Evolutionary conservation across 2,797 vertebrate species (phyloP).

Genomic region (Jordanella pulchra): DNA sequence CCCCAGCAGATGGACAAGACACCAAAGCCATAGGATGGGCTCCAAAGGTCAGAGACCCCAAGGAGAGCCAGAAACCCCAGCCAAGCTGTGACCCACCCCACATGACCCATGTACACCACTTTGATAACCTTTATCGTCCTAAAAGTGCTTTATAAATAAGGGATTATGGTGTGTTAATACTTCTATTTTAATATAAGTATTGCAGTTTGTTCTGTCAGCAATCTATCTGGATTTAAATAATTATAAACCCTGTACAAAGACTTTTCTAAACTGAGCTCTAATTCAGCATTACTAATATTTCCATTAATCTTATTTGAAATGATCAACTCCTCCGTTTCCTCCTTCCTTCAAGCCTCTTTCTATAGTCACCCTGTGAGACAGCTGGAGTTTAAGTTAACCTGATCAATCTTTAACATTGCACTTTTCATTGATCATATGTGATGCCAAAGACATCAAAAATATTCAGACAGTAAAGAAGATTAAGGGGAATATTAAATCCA

Average conservation of each 20-base stretch:
- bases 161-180: too few species aligned
- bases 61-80: too few species aligned
- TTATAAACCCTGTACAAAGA: neutral
- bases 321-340: conserved; percentile 8
- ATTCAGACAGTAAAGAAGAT: conserved; percentile 32
- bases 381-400: conserved; percentile 17
- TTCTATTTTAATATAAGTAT: neutral
- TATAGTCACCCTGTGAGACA: neutral
- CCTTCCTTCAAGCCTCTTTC: conserved; percentile 13
- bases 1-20: too few species aligned
- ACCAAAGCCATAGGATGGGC: too few species aligned
- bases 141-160: too few species aligned
- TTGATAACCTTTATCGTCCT: too few species aligned
- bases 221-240: neutral
- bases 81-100: too few species aligned
- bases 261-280: conserved; percentile 1
- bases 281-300: neutral
- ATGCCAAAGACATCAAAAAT: conserved; percentile 30
- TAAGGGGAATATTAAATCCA: conserved; percentile 37
- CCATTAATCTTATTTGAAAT: conserved; percentile 1
- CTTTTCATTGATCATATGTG: conserved; percentile 24
- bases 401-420: conserved; percentile 34
- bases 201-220: neutral
- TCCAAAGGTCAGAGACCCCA: too few species aligned
- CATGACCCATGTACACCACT: too few species aligned